phyloP scores from a whole-genome alignment of 2,797 vertebrate species.

The Pristis pectinata region DNA sequence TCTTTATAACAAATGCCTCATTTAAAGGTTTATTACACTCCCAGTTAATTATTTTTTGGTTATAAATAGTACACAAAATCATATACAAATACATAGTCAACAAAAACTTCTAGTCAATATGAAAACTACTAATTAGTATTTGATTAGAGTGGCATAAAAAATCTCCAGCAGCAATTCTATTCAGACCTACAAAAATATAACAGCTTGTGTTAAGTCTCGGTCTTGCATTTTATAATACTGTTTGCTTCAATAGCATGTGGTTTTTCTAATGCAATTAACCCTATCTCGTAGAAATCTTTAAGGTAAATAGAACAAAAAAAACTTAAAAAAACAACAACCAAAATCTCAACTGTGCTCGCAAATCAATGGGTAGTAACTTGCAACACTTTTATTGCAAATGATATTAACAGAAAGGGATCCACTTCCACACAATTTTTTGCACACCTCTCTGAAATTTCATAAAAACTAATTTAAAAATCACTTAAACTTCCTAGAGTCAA shows the following conservation, averaged over 20 bases:
- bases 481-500: neutral
- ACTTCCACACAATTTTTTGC: too few relatives aligned
- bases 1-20: neutral
- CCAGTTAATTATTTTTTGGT: constrained; percentile 16
- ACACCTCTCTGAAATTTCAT: too few relatives aligned
- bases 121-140: constrained; percentile 6
- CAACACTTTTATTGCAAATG: neutral
- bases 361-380: neutral
- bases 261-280: neutral
- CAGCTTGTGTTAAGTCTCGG: neutral
- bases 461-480: too few relatives aligned
- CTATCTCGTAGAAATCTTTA: neutral
- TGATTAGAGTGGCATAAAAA: constrained; percentile 9
- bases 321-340: neutral
- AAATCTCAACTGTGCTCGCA: neutral
- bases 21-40: neutral
- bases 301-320: neutral
- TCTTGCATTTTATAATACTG: neutral
- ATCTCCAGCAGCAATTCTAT: neutral
- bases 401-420: too few relatives aligned
- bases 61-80: constrained; percentile 8
- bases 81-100: neutral
- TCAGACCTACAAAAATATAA: constrained; percentile 10
- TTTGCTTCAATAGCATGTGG: neutral
- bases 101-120: constrained; percentile 9